Base-by-base conservation (phyloP, 2,888 invertebrate genomes). In the Stratiomys singularior region DNA sequence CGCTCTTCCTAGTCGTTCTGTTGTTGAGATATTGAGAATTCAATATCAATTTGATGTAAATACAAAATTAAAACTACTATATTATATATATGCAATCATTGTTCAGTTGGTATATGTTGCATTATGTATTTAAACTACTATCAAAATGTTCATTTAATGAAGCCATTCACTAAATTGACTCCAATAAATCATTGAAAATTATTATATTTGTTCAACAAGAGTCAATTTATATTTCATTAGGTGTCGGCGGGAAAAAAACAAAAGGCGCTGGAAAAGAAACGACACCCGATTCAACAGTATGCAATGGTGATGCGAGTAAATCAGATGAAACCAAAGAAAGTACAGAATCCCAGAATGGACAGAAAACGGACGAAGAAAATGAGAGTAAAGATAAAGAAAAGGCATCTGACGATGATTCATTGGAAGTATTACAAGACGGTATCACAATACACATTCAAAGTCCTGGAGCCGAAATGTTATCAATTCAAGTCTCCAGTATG, bases 401-500 rank as follows among this genome's bases (percentile, higher is more conserved):
- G n/a, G 25, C 47, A 9, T n/a, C 56, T 1, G 74, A 74, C 44
- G 74, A 44, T 23, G 74, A 76, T 60, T 46, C 77, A 78, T 81
- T 96, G 76, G 94, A 96, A 80, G 94, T 95, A 82, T 93, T 96
- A 83, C 96, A 96, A 85, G 97, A 97, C 84, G 96, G 96, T 69
- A 96, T 97, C 85, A 95, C 94, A 76, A 95, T 98, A n/a, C 96
- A 96, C 88, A 96, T 98, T 83, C 91, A 94, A 78, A 94, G 96
- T 83, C 97, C 98, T 11, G 96, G 96, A 1, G 90, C 95, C 11
- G 98, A 98, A 83, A 90, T 96, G 0, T 93, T 98, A 84, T 97
- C 98, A 83, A 95, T 98, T 83, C 97, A 98, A 89, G 95, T 99
- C 64, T 97, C 97, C 25, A 97, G 97, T 85, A 97, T 98, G 94